phyloP scores from a whole-genome alignment of 2,113 vertebrate species.

The Seriola quinqueradiata region DNA sequence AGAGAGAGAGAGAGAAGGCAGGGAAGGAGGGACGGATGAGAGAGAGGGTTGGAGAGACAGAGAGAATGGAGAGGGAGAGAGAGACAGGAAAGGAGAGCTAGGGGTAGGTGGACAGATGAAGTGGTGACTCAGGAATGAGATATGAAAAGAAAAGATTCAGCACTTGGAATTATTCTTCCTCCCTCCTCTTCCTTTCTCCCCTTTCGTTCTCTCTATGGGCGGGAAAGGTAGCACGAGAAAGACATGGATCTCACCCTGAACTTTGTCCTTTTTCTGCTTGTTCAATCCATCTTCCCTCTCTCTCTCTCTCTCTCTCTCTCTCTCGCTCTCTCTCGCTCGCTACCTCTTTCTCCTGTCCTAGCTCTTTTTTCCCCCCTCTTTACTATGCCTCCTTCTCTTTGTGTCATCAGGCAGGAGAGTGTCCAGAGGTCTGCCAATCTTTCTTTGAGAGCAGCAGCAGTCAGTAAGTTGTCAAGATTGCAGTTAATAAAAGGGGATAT shows the following conservation, averaged over 20 bases:
- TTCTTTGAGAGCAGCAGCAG: constrained; percentile 20
- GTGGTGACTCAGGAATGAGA: constrained; percentile 78
- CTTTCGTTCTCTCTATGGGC: constrained; percentile 33
- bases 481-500: constrained; percentile 29
- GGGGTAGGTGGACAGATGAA: constrained; percentile 79
- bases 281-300: constrained; percentile 39
- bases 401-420: neutral
- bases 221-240: constrained; percentile 29
- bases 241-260: constrained; percentile 48
- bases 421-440: constrained; percentile 11
- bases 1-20: constrained; percentile 31
- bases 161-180: constrained; percentile 59
- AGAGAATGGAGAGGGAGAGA: constrained; percentile 24
- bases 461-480: constrained; percentile 12
- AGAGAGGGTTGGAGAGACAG: constrained; percentile 17
- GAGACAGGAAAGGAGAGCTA: constrained; percentile 33
- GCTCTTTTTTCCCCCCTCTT: neutral
- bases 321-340: constrained; percentile 1
- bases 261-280: constrained; percentile 22
- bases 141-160: constrained; percentile 72
- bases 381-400: neutral
- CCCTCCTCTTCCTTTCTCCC: constrained; percentile 43
- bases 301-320: too few species aligned
- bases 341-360: neutral
- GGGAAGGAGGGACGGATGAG: constrained; percentile 35